Conservation (phyloP, 92 coral and sea anemone genomes). For the Scolanthus callimorphus region DNA sequence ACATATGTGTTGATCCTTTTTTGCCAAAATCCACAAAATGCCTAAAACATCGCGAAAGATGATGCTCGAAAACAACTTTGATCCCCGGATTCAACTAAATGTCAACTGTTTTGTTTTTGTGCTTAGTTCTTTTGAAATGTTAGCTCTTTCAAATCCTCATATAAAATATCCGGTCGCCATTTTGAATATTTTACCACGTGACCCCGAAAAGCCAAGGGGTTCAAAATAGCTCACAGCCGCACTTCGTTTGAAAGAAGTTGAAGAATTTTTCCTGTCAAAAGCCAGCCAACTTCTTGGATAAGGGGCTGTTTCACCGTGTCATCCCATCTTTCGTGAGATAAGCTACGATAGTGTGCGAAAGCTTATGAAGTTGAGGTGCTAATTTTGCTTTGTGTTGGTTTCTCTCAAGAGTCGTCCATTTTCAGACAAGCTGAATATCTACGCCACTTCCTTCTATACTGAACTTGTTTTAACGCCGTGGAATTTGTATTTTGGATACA, state of each 20-base stretch:
- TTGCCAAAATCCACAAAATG: too few species aligned
- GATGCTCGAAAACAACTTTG: background rate
- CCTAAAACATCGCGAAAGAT: background rate
- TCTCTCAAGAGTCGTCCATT: conserved; percentile 2
- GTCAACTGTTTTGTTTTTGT: background rate
- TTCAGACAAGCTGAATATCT: background rate
- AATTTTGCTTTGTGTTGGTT: conserved; percentile 4
- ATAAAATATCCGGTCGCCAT: background rate
- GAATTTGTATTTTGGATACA: background rate
- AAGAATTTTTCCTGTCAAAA: conserved; percentile 9
- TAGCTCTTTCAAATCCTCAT: background rate
- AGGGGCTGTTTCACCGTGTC: conserved; percentile 1
- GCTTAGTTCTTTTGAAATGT: background rate
- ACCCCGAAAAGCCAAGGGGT: background rate
- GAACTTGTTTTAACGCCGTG: background rate
- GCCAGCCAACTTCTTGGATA: conserved; percentile 28
- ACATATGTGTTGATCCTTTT: too few species aligned
- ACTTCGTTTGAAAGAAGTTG: background rate
- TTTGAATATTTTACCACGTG: conserved; percentile 4
- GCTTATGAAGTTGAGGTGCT: background rate
- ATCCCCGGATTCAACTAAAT: background rate
- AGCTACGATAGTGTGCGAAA: conserved; percentile 5
- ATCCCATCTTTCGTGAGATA: background rate
- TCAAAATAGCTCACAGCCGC: background rate
- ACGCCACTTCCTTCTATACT: background rate